These are phyloP conservation scores for Heliconius ismenius DNA, from an alignment of 2,888 invertebrate genomes.

Conservation along the genomic window DNA sequence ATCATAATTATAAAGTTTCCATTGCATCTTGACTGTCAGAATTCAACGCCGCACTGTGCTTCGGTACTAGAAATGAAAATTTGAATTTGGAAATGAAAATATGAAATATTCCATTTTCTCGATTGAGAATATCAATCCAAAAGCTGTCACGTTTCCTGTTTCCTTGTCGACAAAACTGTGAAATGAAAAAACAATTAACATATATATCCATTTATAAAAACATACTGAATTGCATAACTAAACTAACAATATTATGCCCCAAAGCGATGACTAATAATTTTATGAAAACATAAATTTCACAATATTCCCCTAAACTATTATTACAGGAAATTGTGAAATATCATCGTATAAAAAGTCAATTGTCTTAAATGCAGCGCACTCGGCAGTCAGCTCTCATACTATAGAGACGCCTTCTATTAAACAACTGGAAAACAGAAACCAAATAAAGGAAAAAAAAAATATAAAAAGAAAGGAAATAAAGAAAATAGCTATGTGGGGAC, in stretches of 20 bases:
- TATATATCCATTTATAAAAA: too few relatives aligned
- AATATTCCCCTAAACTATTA: slow-evolving; percentile 18
- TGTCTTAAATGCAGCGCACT: not conserved
- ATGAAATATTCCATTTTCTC: too few relatives aligned
- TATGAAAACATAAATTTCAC: slow-evolving; percentile 13
- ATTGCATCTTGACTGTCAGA: too few relatives aligned
- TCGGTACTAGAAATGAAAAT: too few relatives aligned
- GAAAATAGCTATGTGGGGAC: slow-evolving; percentile 24
- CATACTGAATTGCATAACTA: not conserved
- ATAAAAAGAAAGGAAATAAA: not conserved
- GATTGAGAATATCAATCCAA: too few relatives aligned
- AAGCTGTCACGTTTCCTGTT: not conserved
- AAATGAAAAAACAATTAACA: too few relatives aligned
- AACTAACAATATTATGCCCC: too few relatives aligned
- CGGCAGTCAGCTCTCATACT: slow-evolving; percentile 4
- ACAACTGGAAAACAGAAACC: not conserved
- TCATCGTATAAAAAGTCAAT: slow-evolving; percentile 22
- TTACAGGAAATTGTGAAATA: slow-evolving; percentile 35
- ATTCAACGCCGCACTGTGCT: too few relatives aligned
- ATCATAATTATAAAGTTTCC: too few relatives aligned
- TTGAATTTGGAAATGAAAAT: too few relatives aligned
- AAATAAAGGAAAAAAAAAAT: slow-evolving; percentile 5
- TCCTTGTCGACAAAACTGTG: too few relatives aligned
- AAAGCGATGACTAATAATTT: too few relatives aligned
- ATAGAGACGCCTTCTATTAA: not conserved